Percentiles rank a stretch among this genome's conserved stretches.
Conservation (phyloP, 2,888 invertebrate genomes). For the Tenthredo scrophulariae region DNA sequence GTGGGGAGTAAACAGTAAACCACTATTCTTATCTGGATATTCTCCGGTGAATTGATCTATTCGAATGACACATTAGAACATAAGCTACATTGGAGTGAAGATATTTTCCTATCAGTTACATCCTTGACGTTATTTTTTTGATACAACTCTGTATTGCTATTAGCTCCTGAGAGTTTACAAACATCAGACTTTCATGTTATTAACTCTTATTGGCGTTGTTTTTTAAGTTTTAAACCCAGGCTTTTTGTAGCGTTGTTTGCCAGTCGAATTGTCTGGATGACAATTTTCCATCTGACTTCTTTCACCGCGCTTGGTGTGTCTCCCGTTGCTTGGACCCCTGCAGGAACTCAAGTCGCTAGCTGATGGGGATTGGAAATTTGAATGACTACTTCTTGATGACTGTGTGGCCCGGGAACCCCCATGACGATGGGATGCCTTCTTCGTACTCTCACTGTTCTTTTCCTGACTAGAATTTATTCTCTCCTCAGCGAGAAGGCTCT, state of each 20-base stretch:
- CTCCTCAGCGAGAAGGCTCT: constrained; percentile 4
- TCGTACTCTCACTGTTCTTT: neutral
- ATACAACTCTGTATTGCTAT: neutral
- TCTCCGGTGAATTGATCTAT: neutral
- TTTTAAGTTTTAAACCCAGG: neutral
- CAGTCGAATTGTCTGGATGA: neutral
- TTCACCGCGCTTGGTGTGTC: neutral
- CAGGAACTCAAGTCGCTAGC: neutral
- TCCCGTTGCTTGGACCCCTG: neutral
- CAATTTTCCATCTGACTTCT: constrained; percentile 20
- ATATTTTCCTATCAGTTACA: neutral
- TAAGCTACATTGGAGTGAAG: neutral
- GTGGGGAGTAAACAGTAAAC: neutral
- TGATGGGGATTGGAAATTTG: constrained; percentile 16
- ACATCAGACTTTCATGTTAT: neutral
- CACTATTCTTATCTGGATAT: neutral
- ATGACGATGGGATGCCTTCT: neutral
- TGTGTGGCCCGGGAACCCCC: neutral
- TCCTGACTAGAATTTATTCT: constrained; percentile 13
- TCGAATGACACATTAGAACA: neutral
- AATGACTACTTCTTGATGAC: constrained; percentile 11
- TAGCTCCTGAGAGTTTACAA: neutral
- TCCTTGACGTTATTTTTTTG: neutral
- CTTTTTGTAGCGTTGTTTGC: neutral
- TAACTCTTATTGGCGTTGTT: neutral